A percentile compares a stretch with the other conserved stretches of the same genome.
These are phyloP conservation scores for Chrysochloris asiatica DNA, from an alignment of 2,113 vertebrate genomes.

Conservation along the genomic window DNA sequence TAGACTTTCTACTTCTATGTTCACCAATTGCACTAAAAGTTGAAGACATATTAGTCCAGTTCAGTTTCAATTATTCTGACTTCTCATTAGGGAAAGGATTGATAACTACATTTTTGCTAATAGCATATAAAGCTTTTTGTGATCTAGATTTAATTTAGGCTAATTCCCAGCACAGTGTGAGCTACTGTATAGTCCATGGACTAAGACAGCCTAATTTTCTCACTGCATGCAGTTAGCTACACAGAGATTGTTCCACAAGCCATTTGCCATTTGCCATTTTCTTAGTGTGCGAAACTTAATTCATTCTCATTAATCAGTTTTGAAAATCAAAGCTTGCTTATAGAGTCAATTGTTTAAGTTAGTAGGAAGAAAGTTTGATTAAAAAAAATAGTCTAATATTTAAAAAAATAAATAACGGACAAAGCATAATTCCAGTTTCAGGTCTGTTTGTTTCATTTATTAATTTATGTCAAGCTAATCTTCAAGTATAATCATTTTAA, in stretches of 20 bases:
- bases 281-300: neutral
- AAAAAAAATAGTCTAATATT: neutral
- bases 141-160: slow-evolving; percentile 67
- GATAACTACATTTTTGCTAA: slow-evolving; percentile 64
- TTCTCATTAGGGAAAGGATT: slow-evolving; percentile 73
- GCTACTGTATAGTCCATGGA: slow-evolving; percentile 13
- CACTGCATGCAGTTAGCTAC: slow-evolving; percentile 2
- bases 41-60: slow-evolving; percentile 50
- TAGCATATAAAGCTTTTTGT: slow-evolving; percentile 58
- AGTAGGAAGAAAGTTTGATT: neutral
- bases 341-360: neutral
- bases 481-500: neutral
- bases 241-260: neutral
- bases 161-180: slow-evolving; percentile 52
- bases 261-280: neutral
- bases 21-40: slow-evolving; percentile 47
- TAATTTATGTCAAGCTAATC: neutral
- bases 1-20: slow-evolving; percentile 36
- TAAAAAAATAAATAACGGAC: slow-evolving; percentile 5
- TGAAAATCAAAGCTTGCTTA: slow-evolving; percentile 1
- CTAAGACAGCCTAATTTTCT: slow-evolving; percentile 52
- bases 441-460: neutral
- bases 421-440: neutral
- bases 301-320: slow-evolving; percentile 12
- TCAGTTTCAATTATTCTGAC: slow-evolving; percentile 62